Evolutionary conservation across 2,888 invertebrate species (phyloP), one percentile per base, ranked within the genome.

Genomic region (Lithophane leautieri): DNA sequence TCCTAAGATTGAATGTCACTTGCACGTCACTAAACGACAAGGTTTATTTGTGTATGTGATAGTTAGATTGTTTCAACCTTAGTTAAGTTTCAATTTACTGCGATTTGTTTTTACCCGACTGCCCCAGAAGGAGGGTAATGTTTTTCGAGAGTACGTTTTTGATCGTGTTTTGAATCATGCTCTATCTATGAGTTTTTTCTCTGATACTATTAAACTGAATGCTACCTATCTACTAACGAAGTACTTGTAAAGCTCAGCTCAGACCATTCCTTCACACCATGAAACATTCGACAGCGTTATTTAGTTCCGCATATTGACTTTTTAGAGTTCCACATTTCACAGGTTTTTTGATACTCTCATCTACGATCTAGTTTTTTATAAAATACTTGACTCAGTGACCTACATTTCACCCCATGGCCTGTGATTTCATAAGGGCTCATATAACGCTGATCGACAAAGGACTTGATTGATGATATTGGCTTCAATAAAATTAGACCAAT

Each of bases 401-500:
- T 67, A 78, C 4, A 78, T 78, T 67, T 40, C 22, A 3, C 34
- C 77, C 19, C 47, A 16, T 12, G 14, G 14, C 16, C 52, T 47
- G 14, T 54, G 44, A 19, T 61, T 47, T 62, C 2, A 47, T 40
- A 14, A 65, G 25, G 52, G 22, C 71, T 71, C 71, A 16, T 42
- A 16, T 40, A 40, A 40, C 25, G 42, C 19, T 71, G 58, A 72
- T 71, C 52, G 58, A 52, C 44, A 34, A 65, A 65, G 14, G 34
- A n/a, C 16, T 40, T 77, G 60, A 77, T 78, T 78, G 44, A 78
- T 78, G 44, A 77, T 60, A 60, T 52, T 71, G 50, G 71, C n/a
- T 60, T 40, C 58, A 71, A 52, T 58, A 12, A 47, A 71, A 65
- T 71, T 65, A 28, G 7, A 65, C 44, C 12, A 44, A 71, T 11